Conservation (phyloP, 2,113 vertebrate species). For the Neomonachus schauinslandi region DNA sequence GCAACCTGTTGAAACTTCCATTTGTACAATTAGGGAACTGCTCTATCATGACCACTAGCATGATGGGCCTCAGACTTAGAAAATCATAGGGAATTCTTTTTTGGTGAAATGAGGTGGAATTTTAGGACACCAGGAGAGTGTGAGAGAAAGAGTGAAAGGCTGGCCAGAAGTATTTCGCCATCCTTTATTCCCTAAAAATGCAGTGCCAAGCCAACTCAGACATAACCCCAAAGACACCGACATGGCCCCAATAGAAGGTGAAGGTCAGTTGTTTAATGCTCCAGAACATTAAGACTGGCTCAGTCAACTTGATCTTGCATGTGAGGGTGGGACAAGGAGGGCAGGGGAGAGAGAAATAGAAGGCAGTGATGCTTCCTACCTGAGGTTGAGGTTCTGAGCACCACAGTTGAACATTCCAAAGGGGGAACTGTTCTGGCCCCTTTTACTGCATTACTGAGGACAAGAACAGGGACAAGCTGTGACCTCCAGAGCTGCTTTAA, state of each 20-base stretch:
- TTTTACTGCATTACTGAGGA: not conserved
- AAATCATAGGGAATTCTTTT: not conserved
- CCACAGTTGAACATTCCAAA: fast-evolving
- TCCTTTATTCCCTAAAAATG: not conserved
- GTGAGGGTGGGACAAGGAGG: not conserved
- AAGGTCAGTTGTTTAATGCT: not conserved
- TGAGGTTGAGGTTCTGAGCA: no score
- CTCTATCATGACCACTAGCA: not conserved
- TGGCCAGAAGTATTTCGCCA: not conserved
- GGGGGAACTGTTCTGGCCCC: not conserved
- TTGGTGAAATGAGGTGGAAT: not conserved
- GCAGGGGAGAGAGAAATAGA: not conserved
- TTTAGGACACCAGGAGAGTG: not conserved
- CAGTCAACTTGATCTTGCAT: not conserved
- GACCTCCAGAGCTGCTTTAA: not conserved
- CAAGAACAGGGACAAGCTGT: not conserved
- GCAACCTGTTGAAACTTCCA: not conserved
- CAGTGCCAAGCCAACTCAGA: not conserved
- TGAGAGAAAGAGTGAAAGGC: not conserved
- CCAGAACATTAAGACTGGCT: not conserved
- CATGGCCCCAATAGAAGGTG: not conserved
- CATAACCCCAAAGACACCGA: not conserved
- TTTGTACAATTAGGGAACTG: not conserved
- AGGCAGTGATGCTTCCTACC: not conserved
- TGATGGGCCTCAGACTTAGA: not conserved